A percentile compares a stretch with the other conserved stretches of the same genome.
Evolutionary conservation across 2,113 vertebrate genomes (phyloP).

Genomic region (Dermatemys mawii): DNA sequence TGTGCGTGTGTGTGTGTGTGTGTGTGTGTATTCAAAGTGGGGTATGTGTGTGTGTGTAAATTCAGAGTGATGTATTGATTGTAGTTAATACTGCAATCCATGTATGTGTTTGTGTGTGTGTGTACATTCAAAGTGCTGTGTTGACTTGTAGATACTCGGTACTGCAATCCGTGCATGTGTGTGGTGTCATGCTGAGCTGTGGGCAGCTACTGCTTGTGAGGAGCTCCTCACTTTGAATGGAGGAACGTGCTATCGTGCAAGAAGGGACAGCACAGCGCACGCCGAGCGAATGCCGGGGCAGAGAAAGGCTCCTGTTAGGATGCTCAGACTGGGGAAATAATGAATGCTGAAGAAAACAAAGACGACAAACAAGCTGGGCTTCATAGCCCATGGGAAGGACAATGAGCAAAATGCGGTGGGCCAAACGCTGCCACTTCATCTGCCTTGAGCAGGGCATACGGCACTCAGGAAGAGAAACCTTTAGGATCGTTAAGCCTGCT

Average conservation of each 20-base stretch:
- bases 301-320: background rate
- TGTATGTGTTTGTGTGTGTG: accelerated
- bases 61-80: background rate
- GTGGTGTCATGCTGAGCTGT: background rate
- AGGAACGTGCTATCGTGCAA: too few relatives aligned
- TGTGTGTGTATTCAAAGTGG: background rate
- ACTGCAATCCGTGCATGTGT: background rate
- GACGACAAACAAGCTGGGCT: background rate
- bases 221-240: background rate
- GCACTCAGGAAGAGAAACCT: background rate
- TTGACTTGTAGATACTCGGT: too few relatives aligned
- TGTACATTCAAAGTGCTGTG: too few relatives aligned
- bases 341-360: background rate
- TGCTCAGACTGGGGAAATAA: background rate
- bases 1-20: background rate
- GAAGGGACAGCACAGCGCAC: background rate
- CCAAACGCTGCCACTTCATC: background rate
- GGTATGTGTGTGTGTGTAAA: too few relatives aligned
- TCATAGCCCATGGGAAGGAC: background rate
- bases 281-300: background rate
- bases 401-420: background rate
- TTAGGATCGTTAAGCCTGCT: background rate
- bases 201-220: background rate
- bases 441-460: background rate
- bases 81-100: background rate